Evolutionary conservation across 2,113 vertebrate species (phyloP), one percentile per base, ranked within the genome.

Genomic region (Trogon melanurus): DNA sequence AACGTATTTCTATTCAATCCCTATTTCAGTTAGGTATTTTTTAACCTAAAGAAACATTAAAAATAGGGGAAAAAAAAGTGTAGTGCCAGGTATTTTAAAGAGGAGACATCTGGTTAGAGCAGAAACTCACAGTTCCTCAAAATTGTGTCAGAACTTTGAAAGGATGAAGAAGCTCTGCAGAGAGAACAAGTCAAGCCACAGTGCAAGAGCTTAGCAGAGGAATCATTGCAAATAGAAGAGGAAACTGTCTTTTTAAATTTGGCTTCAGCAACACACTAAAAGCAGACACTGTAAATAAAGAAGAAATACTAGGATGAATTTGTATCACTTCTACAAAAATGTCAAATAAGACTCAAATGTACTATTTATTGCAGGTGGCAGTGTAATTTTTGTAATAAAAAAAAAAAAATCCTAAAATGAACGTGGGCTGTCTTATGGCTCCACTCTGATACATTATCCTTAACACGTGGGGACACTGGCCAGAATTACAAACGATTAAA

Each of bases 61-160:
- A 62, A 70, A 20, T 45, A 65, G 62, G n/a, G 19, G 18, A 34
- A 36, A 53, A 36, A 34, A 69, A 56, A 21, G 20, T 21, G 13
- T 18, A 62, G 60, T 16, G 36, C 0, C 25, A 67, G 19, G 5
- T 91, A 56, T 56, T 80, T 93, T 81, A 60, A 78, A 90, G 44
- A 74, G 56, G 4, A 88, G 79, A 88, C 71, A 91, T 73, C 58
- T 96, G 93, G 30, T 44, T 47, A 73, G 6, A 90, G 67, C 34
- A 92, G 66, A 93, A 95, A 82, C 25, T 92, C 69, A 47, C 36
- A 91, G 83, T 96, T 97, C 95, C 93, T 93, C 76, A 93, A 93
- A 96, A 80, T 19, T 54, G 26, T 60, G 30, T 62, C 47, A 73
- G 48, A 29, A 13, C 30, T 81, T 18, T 69, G 58, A 78, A 90